A percentile compares a stretch with the other conserved stretches of the same genome.
These are phyloP conservation scores for Candidula unifasciata DNA, from an alignment of 2,888 invertebrate species.

Conservation along the genomic window DNA sequence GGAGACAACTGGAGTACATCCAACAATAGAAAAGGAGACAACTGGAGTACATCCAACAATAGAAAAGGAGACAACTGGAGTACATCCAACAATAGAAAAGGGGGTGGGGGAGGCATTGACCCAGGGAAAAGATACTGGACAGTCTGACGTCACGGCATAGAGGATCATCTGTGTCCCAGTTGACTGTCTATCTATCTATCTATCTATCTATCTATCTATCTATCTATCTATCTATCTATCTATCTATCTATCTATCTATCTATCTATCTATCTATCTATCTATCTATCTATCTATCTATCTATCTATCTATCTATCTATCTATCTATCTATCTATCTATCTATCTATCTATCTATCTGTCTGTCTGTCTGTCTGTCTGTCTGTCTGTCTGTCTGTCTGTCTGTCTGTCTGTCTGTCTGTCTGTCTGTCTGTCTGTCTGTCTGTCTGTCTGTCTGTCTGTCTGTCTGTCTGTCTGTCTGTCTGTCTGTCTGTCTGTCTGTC, in stretches of 20 bases:
- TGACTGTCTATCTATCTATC: conserved; percentile 3
- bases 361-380: conserved; percentile 3
- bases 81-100: too few relatives aligned
- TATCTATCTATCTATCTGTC: conserved; percentile 4
- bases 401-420: not conserved
- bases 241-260: conserved; percentile 8
- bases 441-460: too few relatives aligned
- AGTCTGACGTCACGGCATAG: too few relatives aligned
- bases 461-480: too few relatives aligned
- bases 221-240: conserved; percentile 8
- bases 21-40: too few relatives aligned
- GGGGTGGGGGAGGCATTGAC: too few relatives aligned
- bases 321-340: conserved; percentile 8
- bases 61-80: too few relatives aligned
- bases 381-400: not conserved
- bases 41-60: too few relatives aligned
- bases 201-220: conserved; percentile 8
- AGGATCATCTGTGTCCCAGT: too few relatives aligned
- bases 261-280: conserved; percentile 8
- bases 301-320: conserved; percentile 8
- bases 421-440: not conserved
- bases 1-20: too few relatives aligned
- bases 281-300: conserved; percentile 8
- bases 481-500: too few relatives aligned
- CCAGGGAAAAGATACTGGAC: too few relatives aligned